Evolutionary conservation across 2,888 invertebrate genomes (phyloP), one percentile per base, ranked within the genome.

Genomic region (Entomobrya proxima): DNA sequence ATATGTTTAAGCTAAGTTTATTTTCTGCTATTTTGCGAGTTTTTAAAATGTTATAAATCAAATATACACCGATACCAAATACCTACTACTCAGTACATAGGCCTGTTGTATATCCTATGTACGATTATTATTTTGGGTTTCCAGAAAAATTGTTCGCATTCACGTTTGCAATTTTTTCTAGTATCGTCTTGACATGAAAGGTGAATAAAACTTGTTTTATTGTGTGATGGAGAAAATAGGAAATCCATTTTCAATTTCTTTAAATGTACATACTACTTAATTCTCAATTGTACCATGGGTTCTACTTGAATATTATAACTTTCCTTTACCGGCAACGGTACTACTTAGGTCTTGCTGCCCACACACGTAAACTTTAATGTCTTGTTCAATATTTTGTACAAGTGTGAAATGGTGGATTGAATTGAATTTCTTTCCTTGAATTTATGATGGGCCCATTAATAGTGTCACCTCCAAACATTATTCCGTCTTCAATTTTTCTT

Each of bases 381-480:
- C 27, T 69, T 40, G 69, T 69, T 11, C n/a, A 78, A 78, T 78
- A 61, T 67, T 72, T 80, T 32, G 50, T 50, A 67, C 61, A 82
- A 58, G 82, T 83, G 64, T 83, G 40, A 37, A 77, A 55, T 76
- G 52, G 64, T 37, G 76, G 37, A 67, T 67, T 83, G n/a, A 78
- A 84, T 84, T 69, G 84, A 84, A 78, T 69, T 77, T 69, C 78
- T 78, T 83, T 83, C 40, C 44, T 32, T 78, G 84, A 84, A 84
- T 84, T 84, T 84, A 84, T 84, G 84, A 84, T 78, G 84, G 76
- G 21, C 37, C 77, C 72, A 84, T 84, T 84, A 84, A 84, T 77
- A 84, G 58, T 78, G 84, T 84, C 84, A 84, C 69, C 84, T 84
- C 84, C 84, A 84, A 84, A 84, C 84, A 84, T 84, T 55, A 40